Conservation (phyloP, 2,113 vertebrate genomes). For the Notarius quadriscutis region DNA sequence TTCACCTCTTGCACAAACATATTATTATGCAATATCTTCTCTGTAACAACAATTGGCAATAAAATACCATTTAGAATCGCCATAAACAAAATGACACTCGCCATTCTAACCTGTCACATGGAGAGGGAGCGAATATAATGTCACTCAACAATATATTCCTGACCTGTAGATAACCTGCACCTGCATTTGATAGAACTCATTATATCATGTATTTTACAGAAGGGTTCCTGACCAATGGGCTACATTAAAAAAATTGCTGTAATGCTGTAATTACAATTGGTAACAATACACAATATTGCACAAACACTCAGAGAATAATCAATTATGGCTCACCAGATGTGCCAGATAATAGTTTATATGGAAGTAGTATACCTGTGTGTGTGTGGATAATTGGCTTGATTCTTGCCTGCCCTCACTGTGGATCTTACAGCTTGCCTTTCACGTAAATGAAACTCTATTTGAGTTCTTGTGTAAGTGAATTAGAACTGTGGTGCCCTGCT, state of each 20-base stretch:
- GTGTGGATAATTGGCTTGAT: slow-evolving; percentile 13
- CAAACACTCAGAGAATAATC: slow-evolving; percentile 11
- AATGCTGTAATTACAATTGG: slow-evolving; percentile 16
- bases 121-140: not conserved
- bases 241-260: slow-evolving; percentile 15
- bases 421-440: slow-evolving; percentile 65
- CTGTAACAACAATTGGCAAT: not conserved
- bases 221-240: not conserved
- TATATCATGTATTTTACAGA: slow-evolving; percentile 33
- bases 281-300: slow-evolving; percentile 6
- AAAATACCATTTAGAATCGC: not conserved
- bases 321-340: slow-evolving; percentile 23
- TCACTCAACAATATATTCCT: slow-evolving; percentile 19
- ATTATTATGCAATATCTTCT: not conserved
- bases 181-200: slow-evolving; percentile 10
- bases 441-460: slow-evolving; percentile 65
- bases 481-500: slow-evolving; percentile 58
- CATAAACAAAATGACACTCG: not conserved
- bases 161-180: slow-evolving; percentile 31
- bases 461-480: slow-evolving; percentile 64
- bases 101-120: not conserved
- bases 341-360: slow-evolving; percentile 19
- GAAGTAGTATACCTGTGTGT: not conserved
- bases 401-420: slow-evolving; percentile 64
- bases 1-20: not conserved